These are phyloP conservation scores for Vidua chalybeata DNA, from an alignment of 2,113 vertebrate species.

Conservation along the genomic window DNA sequence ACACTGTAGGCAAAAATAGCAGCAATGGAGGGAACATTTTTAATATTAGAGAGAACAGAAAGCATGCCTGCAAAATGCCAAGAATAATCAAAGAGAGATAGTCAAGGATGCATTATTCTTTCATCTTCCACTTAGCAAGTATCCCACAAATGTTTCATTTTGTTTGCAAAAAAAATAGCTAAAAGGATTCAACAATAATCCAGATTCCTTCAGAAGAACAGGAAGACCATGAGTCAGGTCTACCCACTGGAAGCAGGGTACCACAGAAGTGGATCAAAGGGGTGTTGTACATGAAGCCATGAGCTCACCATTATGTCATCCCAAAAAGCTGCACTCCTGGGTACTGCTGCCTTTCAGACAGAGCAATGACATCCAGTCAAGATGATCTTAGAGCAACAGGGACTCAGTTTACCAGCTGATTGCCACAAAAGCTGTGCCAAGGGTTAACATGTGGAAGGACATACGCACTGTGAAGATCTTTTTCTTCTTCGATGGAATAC, in stretches of 20 bases:
- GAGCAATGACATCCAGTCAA: background rate
- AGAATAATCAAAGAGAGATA: background rate
- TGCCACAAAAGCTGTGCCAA: background rate
- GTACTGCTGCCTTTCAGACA: background rate
- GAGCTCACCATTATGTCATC: background rate
- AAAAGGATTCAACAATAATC: background rate
- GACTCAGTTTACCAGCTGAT: background rate
- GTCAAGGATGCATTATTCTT: background rate
- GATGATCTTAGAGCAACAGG: background rate
- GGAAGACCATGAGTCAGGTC: background rate
- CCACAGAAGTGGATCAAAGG: background rate
- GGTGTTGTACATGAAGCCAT: background rate
- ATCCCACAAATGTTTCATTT: background rate
- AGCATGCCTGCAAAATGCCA: background rate
- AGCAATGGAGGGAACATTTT: background rate
- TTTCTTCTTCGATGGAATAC: background rate
- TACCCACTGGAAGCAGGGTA: background rate
- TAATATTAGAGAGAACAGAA: background rate
- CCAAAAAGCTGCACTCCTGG: background rate
- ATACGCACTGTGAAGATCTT: background rate
- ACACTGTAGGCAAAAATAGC: background rate
- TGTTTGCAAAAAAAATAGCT: background rate
- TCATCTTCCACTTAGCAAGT: background rate
- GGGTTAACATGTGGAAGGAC: background rate
- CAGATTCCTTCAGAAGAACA: background rate